Evolutionary conservation across 2,888 invertebrate species (phyloP).

Genomic region (Mythimna impura): DNA sequence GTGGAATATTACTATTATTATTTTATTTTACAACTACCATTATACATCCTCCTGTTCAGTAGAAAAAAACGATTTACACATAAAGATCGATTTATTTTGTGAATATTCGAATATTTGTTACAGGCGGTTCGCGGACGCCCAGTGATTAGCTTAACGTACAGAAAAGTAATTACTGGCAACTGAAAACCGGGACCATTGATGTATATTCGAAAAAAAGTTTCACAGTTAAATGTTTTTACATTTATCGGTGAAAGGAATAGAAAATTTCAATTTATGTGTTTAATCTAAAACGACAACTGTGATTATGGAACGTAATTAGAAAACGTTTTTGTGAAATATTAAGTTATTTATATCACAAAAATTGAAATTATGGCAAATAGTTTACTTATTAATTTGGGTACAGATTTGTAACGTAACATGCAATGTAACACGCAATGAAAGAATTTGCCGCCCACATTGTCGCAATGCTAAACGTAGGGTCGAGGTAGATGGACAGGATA

Average conservation of each 20-base stretch:
- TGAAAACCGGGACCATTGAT: constrained; percentile 36
- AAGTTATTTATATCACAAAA: background rate
- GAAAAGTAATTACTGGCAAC: constrained; percentile 56
- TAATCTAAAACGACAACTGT: constrained; percentile 2
- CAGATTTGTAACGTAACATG: too few relatives aligned
- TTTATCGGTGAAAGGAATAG: constrained; percentile 32
- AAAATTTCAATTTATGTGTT: background rate
- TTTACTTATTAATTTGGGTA: too few relatives aligned
- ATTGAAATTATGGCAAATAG: background rate
- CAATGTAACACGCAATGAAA: too few relatives aligned
- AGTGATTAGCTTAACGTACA: constrained; percentile 53
- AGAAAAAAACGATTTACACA: constrained; percentile 21
- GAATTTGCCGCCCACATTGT: too few relatives aligned
- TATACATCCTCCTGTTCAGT: too few relatives aligned
- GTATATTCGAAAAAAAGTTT: constrained; percentile 44
- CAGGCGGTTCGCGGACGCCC: constrained; percentile 32
- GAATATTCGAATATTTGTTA: constrained; percentile 46
- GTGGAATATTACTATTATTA: too few relatives aligned
- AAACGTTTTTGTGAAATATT: background rate
- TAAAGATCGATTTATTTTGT: constrained; percentile 24
- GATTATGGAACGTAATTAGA: background rate
- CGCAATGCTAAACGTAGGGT: too few relatives aligned
- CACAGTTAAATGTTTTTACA: constrained; percentile 40
- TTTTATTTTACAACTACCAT: too few relatives aligned
- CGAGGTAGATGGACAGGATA: too few relatives aligned